These are phyloP conservation scores for Corythornis cristatus DNA, from an alignment of 2,113 vertebrate genomes.

Conservation along the genomic window DNA sequence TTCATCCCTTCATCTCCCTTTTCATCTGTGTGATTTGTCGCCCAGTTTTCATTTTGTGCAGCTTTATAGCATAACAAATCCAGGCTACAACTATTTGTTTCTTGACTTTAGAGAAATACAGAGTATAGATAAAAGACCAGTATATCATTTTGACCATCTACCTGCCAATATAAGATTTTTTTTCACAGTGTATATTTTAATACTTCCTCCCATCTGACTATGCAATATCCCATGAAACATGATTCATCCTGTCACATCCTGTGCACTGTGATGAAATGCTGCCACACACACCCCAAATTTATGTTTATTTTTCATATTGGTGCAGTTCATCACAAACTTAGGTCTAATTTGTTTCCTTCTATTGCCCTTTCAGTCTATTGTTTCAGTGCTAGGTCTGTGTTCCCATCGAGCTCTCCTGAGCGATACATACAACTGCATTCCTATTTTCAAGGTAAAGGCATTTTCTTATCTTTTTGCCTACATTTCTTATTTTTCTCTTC, in stretches of 20 bases:
- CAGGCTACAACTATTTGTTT: not conserved
- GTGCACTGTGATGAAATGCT: not conserved
- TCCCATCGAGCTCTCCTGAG: not conserved
- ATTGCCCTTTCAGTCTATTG: not conserved
- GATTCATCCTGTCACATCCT: not conserved
- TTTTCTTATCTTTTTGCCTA: not conserved
- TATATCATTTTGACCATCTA: not conserved
- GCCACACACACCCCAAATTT: not conserved
- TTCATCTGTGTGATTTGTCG: not conserved
- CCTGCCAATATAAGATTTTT: not conserved
- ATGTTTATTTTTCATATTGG: not conserved
- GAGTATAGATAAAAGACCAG: not conserved
- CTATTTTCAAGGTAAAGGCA: not conserved
- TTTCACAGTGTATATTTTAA: not conserved
- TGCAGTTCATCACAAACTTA: not conserved
- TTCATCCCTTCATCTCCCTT: not conserved
- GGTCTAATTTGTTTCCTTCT: not conserved
- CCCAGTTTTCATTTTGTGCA: not conserved
- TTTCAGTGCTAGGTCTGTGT: not conserved
- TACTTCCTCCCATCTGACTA: not conserved
- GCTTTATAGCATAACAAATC: slow-evolving; percentile 22
- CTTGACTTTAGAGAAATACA: not conserved
- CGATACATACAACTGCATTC: not conserved
- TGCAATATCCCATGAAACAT: not conserved
- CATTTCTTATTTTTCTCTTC: not conserved